These are phyloP conservation scores for Phthorimaea operculella DNA, from an alignment of 1,140 invertebrate genomes.

Conservation along the genomic window DNA sequence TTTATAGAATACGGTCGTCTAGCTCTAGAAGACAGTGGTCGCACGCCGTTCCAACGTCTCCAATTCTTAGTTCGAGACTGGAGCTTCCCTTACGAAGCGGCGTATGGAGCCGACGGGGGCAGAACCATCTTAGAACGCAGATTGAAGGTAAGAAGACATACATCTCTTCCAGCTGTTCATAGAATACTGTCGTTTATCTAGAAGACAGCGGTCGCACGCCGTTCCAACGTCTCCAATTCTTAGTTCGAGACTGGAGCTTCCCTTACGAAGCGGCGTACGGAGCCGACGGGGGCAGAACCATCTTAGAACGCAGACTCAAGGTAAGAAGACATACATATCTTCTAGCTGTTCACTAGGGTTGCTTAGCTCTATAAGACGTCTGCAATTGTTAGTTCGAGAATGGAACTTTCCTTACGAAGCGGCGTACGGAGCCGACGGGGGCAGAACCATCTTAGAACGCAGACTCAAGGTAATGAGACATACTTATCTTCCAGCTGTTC, in stretches of 20 bases:
- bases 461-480: conserved; percentile 79
- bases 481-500: conserved; percentile 77
- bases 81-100: conserved; percentile 99
- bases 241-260: conserved; percentile 98
- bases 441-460: conserved; percentile 85
- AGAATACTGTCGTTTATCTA: conserved; percentile 95
- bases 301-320: too few species aligned
- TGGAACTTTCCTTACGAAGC: conserved; percentile 99
- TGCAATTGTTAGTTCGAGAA: conserved; percentile 94
- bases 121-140: too few species aligned
- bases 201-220: conserved; percentile 91
- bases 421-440: conserved; percentile 90
- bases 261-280: conserved; percentile 73
- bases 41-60: conserved; percentile 93
- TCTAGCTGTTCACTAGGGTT: conserved; percentile 95
- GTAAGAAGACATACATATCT: too few species aligned
- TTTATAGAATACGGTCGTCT: conserved; percentile 97
- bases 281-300: too few species aligned
- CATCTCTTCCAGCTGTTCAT: conserved; percentile 82
- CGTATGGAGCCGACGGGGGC: too few species aligned
- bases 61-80: conserved; percentile 97
- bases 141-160: conserved; percentile 67
- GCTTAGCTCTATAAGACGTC: conserved; percentile 87
- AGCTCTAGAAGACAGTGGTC: conserved; percentile 89
- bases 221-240: conserved; percentile 94